These are phyloP conservation scores for Burhinus bistriatus DNA, from an alignment of 2,113 vertebrate species.

Conservation along the genomic window DNA sequence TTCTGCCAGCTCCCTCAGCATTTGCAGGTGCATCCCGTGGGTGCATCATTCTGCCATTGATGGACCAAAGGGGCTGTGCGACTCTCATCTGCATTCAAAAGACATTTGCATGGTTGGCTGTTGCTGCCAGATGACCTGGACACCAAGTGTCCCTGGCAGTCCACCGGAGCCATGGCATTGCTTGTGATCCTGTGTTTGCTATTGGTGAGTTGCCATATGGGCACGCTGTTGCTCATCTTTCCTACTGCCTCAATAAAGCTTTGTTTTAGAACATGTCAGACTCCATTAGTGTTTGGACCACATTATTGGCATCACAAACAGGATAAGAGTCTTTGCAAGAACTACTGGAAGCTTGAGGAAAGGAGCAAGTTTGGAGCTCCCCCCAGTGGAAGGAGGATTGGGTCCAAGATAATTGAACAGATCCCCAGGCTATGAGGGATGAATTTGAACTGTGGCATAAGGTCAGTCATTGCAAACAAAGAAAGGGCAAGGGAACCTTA, in stretches of 20 bases:
- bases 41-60: neutral
- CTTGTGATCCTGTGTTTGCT: neutral
- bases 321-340: neutral
- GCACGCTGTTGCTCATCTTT: neutral
- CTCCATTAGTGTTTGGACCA: neutral
- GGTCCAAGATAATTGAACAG: neutral
- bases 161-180: neutral
- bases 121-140: neutral
- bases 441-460: neutral
- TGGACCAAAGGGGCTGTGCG: neutral
- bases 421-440: neutral
- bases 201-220: neutral
- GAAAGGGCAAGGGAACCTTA: neutral
- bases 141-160: neutral
- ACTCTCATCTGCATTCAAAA: neutral
- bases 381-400: neutral
- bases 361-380: neutral
- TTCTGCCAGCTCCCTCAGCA: no score
- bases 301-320: neutral
- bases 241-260: neutral
- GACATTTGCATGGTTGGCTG: neutral
- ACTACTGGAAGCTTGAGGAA: neutral
- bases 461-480: neutral
- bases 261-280: neutral
- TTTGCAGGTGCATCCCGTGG: no score